phyloP scores from a whole-genome alignment of 1,140 invertebrate species.

The Papilio machaon region DNA sequence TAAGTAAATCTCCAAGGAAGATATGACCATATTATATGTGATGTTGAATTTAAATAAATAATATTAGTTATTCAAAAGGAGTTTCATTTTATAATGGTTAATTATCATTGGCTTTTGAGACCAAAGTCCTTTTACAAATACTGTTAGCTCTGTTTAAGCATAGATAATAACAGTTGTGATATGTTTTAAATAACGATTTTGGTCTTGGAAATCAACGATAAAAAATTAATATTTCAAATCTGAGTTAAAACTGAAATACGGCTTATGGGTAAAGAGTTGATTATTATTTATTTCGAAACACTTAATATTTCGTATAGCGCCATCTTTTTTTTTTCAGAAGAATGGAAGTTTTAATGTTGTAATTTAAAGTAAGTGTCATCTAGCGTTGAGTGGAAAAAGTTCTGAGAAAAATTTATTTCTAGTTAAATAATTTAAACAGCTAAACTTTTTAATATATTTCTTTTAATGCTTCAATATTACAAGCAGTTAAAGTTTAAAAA shows the following conservation, averaged over 20 bases:
- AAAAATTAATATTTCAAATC: neutral
- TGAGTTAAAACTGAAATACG: no score
- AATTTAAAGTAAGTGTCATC: neutral
- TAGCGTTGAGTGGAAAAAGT: neutral
- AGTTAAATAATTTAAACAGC: neutral
- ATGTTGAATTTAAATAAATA: conserved; percentile 67
- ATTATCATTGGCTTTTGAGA: neutral
- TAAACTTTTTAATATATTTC: no score
- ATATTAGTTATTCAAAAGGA: conserved; percentile 53
- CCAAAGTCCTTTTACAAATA: no score
- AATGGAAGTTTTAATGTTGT: neutral
- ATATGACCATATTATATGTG: conserved; percentile 53
- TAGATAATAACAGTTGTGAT: no score
- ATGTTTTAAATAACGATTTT: no score
- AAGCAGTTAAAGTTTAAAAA: neutral
- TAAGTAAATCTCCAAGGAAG: conserved; percentile 38
- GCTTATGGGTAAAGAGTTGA: neutral
- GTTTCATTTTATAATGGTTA: conserved; percentile 43
- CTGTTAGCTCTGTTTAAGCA: no score
- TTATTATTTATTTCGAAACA: no score
- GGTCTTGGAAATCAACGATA: no score
- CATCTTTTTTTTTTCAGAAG: neutral
- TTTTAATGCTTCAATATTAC: neutral
- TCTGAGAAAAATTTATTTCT: neutral
- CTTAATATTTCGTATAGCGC: neutral